These are phyloP conservation scores for Ladona fulva DNA, from an alignment of 1,140 invertebrate species.

Conservation along the genomic window DNA sequence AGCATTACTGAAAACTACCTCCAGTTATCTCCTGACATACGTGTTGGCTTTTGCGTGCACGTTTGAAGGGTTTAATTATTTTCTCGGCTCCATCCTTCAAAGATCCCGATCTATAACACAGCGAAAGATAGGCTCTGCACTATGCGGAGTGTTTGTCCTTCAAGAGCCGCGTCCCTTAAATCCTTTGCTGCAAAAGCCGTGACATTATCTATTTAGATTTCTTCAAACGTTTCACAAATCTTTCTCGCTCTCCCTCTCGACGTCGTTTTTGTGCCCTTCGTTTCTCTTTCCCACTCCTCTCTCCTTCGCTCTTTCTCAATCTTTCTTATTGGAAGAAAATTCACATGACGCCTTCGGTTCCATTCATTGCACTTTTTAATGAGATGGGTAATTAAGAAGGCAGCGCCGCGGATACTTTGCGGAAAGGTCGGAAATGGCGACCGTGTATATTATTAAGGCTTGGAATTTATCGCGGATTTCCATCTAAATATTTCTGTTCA, in stretches of 20 bases:
- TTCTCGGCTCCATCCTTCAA: constrained; percentile 4
- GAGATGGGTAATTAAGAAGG: not conserved
- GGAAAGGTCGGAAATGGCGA: not conserved
- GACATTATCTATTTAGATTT: not conserved
- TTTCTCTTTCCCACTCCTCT: not conserved
- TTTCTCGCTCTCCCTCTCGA: not conserved
- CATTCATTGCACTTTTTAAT: not conserved
- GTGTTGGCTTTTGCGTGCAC: not conserved
- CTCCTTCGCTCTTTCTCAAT: not conserved
- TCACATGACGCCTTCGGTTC: not conserved
- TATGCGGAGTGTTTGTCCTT: not conserved
- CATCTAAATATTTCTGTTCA: too few relatives aligned
- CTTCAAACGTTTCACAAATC: not conserved
- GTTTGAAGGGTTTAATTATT: not conserved
- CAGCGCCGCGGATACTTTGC: not conserved
- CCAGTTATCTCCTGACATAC: not conserved
- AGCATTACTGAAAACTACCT: not conserved
- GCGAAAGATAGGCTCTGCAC: not conserved
- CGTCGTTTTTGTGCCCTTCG: too few relatives aligned
- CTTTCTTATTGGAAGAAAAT: not conserved
- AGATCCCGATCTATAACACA: not conserved
- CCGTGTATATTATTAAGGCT: not conserved
- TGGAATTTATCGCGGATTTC: not conserved
- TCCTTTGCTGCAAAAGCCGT: not conserved
- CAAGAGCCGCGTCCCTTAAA: not conserved